Conservation (phyloP, 2,797 vertebrate genomes). For the Sciaenops ocellatus region DNA sequence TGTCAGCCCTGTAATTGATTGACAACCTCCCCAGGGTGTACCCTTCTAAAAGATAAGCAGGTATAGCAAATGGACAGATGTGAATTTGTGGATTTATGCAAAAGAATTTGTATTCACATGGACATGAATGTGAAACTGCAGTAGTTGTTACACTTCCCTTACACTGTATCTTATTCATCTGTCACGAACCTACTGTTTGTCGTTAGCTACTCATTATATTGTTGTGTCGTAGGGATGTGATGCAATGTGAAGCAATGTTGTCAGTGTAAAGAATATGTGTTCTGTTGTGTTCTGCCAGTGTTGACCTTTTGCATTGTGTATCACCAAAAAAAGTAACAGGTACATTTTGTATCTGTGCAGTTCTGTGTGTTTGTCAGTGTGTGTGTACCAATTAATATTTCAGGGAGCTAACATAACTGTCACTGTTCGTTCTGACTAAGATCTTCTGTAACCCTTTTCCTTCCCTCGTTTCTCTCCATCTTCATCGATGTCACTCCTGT, state of each 20-base stretch:
- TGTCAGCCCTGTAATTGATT: background rate
- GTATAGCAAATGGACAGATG: background rate
- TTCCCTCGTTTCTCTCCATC: constrained; percentile 18
- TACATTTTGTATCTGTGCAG: background rate
- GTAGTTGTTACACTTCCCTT: background rate
- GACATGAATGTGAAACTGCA: background rate
- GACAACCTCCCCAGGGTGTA: background rate
- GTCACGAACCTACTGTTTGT: background rate
- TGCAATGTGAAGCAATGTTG: background rate
- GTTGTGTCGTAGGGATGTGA: background rate
- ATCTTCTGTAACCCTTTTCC: constrained; percentile 14
- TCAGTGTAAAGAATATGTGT: background rate
- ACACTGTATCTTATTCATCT: background rate
- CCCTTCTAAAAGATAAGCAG: background rate
- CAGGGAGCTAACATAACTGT: constrained; percentile 28
- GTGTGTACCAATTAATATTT: constrained; percentile 19
- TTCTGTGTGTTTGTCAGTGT: constrained; percentile 10
- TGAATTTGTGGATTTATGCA: background rate
- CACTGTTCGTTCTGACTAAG: constrained; percentile 21
- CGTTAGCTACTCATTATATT: background rate
- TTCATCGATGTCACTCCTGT: constrained; percentile 24
- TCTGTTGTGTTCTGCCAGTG: background rate
- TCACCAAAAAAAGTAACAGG: background rate
- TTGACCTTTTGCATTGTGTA: background rate
- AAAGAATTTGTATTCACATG: background rate